Percentiles rank a stretch among this genome's conserved stretches.
Conservation (phyloP, 1,140 invertebrate genomes). For the Zaprionus lachaisei region DNA sequence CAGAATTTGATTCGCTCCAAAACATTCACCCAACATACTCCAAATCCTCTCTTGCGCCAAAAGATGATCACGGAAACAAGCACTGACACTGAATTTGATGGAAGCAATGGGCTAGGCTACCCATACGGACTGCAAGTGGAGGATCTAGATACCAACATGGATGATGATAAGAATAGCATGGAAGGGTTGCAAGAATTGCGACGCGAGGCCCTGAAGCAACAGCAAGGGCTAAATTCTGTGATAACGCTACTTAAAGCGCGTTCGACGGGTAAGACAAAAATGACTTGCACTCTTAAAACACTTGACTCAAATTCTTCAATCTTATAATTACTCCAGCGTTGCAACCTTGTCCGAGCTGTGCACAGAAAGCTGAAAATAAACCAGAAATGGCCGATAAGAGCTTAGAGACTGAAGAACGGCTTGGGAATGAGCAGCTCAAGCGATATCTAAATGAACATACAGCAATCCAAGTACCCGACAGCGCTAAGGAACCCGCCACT, state of each 20-base stretch:
- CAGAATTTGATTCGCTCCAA: conserved; percentile 86
- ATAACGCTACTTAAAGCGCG: conserved; percentile 75
- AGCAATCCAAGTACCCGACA: conserved; percentile 21
- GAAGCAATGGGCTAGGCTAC: conserved; percentile 86
- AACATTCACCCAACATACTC: conserved; percentile 87
- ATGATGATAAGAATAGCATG: conserved; percentile 87
- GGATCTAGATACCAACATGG: conserved; percentile 86
- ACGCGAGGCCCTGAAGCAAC: conserved; percentile 87
- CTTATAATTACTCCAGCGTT: conserved; percentile 42
- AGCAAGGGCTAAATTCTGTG: conserved; percentile 86
- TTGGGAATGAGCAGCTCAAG: conserved; percentile 51
- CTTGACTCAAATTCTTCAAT: background rate
- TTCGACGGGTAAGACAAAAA: conserved; percentile 46
- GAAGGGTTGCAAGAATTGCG: conserved; percentile 88
- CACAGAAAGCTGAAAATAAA: conserved; percentile 65
- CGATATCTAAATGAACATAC: conserved; percentile 29
- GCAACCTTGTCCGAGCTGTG: conserved; percentile 71
- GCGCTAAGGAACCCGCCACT: conserved; percentile 16
- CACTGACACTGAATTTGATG: conserved; percentile 89
- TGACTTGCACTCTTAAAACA: background rate
- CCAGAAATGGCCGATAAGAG: conserved; percentile 84
- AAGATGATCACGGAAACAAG: conserved; percentile 87
- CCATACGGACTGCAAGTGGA: conserved; percentile 87
- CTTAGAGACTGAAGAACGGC: conserved; percentile 77
- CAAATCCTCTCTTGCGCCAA: conserved; percentile 85